phyloP scores from a whole-genome alignment of 2,888 invertebrate species.

The Tiliacea aurago region DNA sequence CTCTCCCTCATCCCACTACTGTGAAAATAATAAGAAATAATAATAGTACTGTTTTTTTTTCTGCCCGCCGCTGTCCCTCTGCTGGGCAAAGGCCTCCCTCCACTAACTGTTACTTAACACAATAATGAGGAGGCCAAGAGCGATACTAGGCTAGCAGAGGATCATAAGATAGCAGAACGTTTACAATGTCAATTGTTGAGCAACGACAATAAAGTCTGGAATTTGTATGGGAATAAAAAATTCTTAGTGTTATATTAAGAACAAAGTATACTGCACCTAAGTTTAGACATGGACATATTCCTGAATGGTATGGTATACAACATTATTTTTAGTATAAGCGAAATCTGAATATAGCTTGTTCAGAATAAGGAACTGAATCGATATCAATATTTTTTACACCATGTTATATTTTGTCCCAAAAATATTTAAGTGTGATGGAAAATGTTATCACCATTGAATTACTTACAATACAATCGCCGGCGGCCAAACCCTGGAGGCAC shows the following conservation, averaged over 20 bases:
- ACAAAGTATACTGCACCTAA: neutral
- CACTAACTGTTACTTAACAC: neutral
- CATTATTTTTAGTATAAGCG: too few relatives aligned
- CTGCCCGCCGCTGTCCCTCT: too few relatives aligned
- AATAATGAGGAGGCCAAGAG: neutral
- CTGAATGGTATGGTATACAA: neutral
- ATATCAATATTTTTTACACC: too few relatives aligned
- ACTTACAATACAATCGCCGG: too few relatives aligned
- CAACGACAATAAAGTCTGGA: conserved; percentile 30
- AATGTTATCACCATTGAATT: too few relatives aligned
- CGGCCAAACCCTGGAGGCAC: too few relatives aligned
- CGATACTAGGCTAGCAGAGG: conserved; percentile 15
- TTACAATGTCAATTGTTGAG: conserved; percentile 24
- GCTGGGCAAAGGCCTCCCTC: fast-evolving
- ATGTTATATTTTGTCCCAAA: too few relatives aligned
- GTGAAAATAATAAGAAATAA: conserved; percentile 1
- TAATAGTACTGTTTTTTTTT: too few relatives aligned
- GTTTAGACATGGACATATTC: neutral
- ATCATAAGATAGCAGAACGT: conserved; percentile 27
- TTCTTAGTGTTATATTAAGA: conserved; percentile 3
- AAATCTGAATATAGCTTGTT: too few relatives aligned
- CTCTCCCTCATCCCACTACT: too few relatives aligned
- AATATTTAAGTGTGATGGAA: too few relatives aligned
- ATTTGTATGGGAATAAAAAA: conserved; percentile 21
- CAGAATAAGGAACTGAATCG: too few relatives aligned